A percentile compares a stretch with the other conserved stretches of the same genome.
Evolutionary conservation across 2,888 invertebrate species (phyloP).

Genomic region (Diplolepis rosae): DNA sequence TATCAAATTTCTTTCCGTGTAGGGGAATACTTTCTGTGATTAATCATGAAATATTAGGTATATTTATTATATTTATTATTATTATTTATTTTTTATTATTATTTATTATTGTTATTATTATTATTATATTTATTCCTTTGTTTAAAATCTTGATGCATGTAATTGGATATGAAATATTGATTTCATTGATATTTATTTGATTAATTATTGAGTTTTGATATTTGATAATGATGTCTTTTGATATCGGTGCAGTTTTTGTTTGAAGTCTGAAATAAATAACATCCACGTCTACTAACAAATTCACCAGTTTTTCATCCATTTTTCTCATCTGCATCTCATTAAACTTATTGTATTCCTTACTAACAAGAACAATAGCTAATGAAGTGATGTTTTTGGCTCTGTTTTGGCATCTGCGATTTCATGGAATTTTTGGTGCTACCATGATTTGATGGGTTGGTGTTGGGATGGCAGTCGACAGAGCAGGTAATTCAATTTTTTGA

Average conservation of each 20-base stretch:
- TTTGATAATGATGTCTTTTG: background rate
- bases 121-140: background rate
- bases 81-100: no score
- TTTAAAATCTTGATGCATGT: background rate
- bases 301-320: background rate
- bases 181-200: slow-evolving; percentile 16
- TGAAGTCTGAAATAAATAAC: background rate
- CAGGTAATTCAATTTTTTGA: slow-evolving; percentile 64
- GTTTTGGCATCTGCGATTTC: slow-evolving; percentile 69
- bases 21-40: no score
- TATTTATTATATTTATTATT: no score
- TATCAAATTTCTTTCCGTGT: no score
- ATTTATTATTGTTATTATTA: background rate
- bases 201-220: background rate
- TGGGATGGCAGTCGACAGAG: slow-evolving; percentile 72
- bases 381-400: slow-evolving; percentile 68
- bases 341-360: slow-evolving; percentile 51
- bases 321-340: slow-evolving; percentile 28
- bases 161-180: no score
- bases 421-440: slow-evolving; percentile 69
- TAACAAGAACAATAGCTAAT: slow-evolving; percentile 67
- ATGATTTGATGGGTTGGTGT: slow-evolving; percentile 70
- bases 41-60: no score
- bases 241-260: background rate
- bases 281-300: background rate